phyloP scores from a whole-genome alignment of 2,797 vertebrate genomes.

The Semotilus atromaculatus region DNA sequence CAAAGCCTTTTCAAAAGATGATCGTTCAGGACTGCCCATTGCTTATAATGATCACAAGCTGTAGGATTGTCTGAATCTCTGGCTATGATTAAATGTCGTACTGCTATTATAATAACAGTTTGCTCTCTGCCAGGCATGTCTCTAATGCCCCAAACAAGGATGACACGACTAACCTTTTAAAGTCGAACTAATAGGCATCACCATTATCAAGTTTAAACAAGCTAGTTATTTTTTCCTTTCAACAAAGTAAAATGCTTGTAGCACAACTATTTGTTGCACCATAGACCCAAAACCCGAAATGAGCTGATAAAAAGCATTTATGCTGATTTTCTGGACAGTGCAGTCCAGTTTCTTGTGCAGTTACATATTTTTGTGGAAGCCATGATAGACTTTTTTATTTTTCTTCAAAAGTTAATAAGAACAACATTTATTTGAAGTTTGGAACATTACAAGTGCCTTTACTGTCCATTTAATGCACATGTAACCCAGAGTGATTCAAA shows the following conservation, averaged over 20 bases:
- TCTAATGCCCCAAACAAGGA: constrained; percentile 1
- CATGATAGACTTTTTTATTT: too few species aligned
- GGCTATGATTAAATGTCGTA: background rate
- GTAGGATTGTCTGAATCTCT: background rate
- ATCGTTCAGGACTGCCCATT: background rate
- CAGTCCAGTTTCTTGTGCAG: background rate
- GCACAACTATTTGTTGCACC: background rate
- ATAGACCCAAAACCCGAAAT: background rate
- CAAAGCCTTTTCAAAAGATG: background rate
- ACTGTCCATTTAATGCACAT: too few species aligned
- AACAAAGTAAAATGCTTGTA: background rate
- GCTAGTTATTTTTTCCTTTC: background rate
- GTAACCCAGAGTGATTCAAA: too few species aligned
- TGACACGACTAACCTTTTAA: constrained; percentile 24
- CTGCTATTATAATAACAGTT: constrained; percentile 11
- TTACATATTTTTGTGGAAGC: too few species aligned
- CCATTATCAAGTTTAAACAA: background rate
- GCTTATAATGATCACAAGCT: background rate
- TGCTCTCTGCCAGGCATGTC: background rate
- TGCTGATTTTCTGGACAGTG: too few species aligned
- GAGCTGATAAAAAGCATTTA: background rate
- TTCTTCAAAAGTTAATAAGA: too few species aligned
- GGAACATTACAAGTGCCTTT: too few species aligned
- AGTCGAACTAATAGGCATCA: background rate
- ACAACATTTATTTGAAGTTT: too few species aligned